phyloP scores from a whole-genome alignment of 2,888 invertebrate genomes.

The Oxyscelio sp. region DNA sequence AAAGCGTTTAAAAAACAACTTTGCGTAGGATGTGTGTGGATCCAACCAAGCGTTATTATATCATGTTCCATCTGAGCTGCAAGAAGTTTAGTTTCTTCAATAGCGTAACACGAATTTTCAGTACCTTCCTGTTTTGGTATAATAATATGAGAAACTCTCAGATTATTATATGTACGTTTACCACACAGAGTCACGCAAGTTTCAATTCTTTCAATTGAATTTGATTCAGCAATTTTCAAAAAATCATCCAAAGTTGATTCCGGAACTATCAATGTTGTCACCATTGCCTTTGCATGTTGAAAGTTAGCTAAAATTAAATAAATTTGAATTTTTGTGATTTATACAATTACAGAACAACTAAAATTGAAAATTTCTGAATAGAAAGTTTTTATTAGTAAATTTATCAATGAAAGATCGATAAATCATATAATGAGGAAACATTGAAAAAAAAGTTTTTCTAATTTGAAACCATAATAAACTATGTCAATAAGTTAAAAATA shows the following conservation, averaged over 20 bases:
- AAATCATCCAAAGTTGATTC: conserved; percentile 8
- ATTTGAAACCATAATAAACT: conserved; percentile 1
- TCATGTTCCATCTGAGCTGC: conserved; percentile 21
- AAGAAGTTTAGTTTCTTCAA: conserved; percentile 12
- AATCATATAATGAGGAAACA: conserved; percentile 2
- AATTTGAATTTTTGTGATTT: conserved; percentile 11
- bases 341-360: conserved; percentile 13
- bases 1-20: conserved; percentile 30
- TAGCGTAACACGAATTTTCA: conserved; percentile 20
- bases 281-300: conserved; percentile 4
- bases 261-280: conserved; percentile 23
- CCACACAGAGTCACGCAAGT: conserved; percentile 22
- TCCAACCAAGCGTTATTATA: conserved; percentile 27
- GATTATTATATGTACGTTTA: conserved; percentile 22
- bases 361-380: background rate
- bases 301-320: conserved; percentile 25
- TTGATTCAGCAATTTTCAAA: conserved; percentile 15
- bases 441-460: background rate
- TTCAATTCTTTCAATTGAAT: conserved; percentile 33
- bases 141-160: conserved; percentile 30
- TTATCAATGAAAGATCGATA: conserved; percentile 1
- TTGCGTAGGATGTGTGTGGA: conserved; percentile 39
- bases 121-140: conserved; percentile 30
- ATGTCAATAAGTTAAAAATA: conserved; percentile 8
- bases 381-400: conserved; percentile 7